Evolutionary conservation across 2,797 vertebrate genomes (phyloP).

Genomic region (Antennarius maculatus): DNA sequence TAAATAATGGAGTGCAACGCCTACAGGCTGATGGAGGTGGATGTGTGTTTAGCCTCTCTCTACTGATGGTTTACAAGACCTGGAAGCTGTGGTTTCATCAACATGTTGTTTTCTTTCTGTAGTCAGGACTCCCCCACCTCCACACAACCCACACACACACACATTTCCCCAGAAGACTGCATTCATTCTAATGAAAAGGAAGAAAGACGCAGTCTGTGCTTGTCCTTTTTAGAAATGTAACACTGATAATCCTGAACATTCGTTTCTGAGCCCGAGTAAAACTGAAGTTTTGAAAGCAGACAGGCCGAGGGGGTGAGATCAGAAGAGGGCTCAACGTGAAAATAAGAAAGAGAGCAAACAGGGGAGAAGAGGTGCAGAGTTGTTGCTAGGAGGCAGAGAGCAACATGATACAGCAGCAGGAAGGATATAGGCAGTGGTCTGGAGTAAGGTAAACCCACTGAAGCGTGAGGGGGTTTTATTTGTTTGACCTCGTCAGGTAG

Average conservation of each 20-base stretch:
- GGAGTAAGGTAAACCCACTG: conserved; percentile 10
- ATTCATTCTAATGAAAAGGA: conserved; percentile 40
- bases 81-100: conserved; percentile 39
- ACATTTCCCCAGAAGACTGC: conserved; percentile 63
- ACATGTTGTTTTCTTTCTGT: conserved; percentile 52
- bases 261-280: no score
- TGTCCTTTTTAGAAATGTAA: conserved; percentile 26
- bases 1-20: background rate
- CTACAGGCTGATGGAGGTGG: background rate
- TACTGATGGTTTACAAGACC: conserved; percentile 19
- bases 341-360: conserved; percentile 22
- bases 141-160: conserved; percentile 8
- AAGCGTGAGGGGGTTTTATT: background rate
- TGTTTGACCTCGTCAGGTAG: background rate
- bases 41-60: background rate
- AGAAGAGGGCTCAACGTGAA: background rate
- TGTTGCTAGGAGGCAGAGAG: conserved; percentile 71
- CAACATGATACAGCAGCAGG: conserved; percentile 52
- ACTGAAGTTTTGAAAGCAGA: background rate
- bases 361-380: conserved; percentile 23
- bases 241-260: background rate
- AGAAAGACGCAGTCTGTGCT: conserved; percentile 1
- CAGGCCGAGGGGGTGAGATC: background rate
- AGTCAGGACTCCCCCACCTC: conserved; percentile 8
- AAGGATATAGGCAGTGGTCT: conserved; percentile 15